Evolutionary conservation across 2,888 invertebrate species (phyloP).

Genomic region (Catocala fraxini): DNA sequence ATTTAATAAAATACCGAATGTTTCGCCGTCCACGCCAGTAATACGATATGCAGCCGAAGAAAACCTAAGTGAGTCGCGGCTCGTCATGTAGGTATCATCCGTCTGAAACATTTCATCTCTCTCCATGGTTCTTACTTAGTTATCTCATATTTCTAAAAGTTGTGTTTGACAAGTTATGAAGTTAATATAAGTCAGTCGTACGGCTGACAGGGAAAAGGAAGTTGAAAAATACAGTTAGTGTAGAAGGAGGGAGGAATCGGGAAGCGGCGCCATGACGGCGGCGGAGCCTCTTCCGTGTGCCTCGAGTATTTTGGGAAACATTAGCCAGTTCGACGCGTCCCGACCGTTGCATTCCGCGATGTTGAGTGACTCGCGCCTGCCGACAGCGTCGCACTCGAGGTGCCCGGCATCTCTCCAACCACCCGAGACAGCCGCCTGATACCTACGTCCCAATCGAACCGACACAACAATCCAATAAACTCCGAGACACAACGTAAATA

Average conservation of each 20-base stretch:
- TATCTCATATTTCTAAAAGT: conserved; percentile 80
- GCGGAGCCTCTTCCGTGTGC: conserved; percentile 44
- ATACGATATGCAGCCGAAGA: conserved; percentile 61
- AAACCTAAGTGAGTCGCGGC: conserved; percentile 59
- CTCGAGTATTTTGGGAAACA: conserved; percentile 60
- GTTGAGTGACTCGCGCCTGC: conserved; percentile 37
- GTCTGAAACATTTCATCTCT: conserved; percentile 68
- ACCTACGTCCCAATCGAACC: conserved; percentile 45
- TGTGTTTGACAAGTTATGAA: conserved; percentile 82
- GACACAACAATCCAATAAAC: conserved; percentile 47
- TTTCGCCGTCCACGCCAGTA: conserved; percentile 48
- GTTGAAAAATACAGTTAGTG: conserved; percentile 76
- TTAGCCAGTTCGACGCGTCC: conserved; percentile 34
- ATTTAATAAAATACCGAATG: conserved; percentile 67
- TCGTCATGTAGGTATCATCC: conserved; percentile 60
- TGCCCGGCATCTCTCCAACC: conserved; percentile 41
- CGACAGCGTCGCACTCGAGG: conserved; percentile 36
- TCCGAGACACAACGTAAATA: conserved; percentile 45
- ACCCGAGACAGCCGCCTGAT: conserved; percentile 40
- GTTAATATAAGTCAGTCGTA: conserved; percentile 80
- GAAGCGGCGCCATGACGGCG: conserved; percentile 70
- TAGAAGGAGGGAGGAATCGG: conserved; percentile 69
- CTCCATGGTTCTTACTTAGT: conserved; percentile 68
- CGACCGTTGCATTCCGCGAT: conserved; percentile 37
- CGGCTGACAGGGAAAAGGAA: conserved; percentile 71